These are phyloP conservation scores for Cryptotermes secundus DNA, from an alignment of 1,140 invertebrate genomes.

Conservation along the genomic window DNA sequence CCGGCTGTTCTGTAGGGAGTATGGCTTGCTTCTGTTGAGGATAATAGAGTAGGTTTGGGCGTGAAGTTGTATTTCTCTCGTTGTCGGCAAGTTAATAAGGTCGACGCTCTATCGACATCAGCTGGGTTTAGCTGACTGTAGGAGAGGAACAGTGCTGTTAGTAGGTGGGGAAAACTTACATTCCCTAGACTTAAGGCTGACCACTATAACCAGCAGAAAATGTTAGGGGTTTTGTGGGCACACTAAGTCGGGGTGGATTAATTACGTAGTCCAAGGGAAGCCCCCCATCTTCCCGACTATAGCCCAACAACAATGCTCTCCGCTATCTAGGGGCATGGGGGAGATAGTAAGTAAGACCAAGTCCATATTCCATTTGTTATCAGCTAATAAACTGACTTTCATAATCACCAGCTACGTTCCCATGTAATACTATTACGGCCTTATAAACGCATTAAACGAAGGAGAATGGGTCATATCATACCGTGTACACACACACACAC, in stretches of 20 bases:
- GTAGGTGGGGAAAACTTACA: too few relatives aligned
- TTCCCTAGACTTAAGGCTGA: neutral
- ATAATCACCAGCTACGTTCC: neutral
- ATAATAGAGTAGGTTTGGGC: neutral
- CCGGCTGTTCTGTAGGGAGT: neutral
- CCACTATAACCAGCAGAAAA: conserved; percentile 24
- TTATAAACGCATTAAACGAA: neutral
- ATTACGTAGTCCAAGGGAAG: conserved; percentile 12
- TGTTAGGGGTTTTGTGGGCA: neutral
- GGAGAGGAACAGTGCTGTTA: too few relatives aligned
- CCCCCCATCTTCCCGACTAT: neutral
- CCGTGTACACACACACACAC: too few relatives aligned
- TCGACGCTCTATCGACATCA: neutral
- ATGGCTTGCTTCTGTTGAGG: neutral
- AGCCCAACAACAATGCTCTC: neutral
- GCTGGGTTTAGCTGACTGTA: too few relatives aligned
- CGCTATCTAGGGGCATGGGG: neutral
- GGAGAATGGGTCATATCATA: neutral
- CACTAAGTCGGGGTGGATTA: conserved; percentile 24
- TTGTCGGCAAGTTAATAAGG: neutral
- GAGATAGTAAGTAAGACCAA: neutral
- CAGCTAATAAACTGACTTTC: conserved; percentile 23
- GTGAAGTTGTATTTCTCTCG: neutral
- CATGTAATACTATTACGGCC: neutral
- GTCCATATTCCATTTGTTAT: conserved; percentile 22